phyloP scores from a whole-genome alignment of 2,113 vertebrate species.

The Ictalurus punctatus region DNA sequence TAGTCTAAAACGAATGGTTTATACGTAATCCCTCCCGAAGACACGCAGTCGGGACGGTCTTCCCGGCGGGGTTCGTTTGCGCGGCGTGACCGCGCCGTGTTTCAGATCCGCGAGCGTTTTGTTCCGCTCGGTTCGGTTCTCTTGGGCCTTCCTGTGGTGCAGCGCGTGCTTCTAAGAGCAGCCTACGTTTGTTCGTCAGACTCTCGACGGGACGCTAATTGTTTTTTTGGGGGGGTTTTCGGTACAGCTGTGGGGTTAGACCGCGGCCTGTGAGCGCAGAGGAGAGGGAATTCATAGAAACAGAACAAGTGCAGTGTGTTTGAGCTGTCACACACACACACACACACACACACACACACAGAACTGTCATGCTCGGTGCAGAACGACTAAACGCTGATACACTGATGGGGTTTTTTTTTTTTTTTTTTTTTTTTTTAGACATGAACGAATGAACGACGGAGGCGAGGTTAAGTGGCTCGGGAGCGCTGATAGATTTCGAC shows the following conservation, averaged over 20 bases:
- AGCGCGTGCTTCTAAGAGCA: not conserved
- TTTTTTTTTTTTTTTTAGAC: not conserved
- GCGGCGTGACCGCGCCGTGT: conserved; percentile 6
- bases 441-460: not conserved
- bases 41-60: not conserved
- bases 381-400: not conserved
- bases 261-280: conserved; percentile 8
- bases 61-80: conserved; percentile 8
- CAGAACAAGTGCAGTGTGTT: not conserved
- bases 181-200: not conserved
- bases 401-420: not conserved
- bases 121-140: conserved; percentile 15
- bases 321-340: not conserved
- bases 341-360: not conserved
- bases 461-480: not conserved
- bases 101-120: not conserved
- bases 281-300: conserved; percentile 6
- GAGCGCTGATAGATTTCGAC: conserved; percentile 6
- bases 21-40: not conserved
- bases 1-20: too few relatives aligned
- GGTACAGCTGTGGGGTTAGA: conserved; percentile 19
- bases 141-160: not conserved
- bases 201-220: conserved; percentile 24
- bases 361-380: not conserved
- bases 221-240: not conserved